Base-by-base conservation (phyloP, 2,797 vertebrate species). In the Pangasius djambal region DNA sequence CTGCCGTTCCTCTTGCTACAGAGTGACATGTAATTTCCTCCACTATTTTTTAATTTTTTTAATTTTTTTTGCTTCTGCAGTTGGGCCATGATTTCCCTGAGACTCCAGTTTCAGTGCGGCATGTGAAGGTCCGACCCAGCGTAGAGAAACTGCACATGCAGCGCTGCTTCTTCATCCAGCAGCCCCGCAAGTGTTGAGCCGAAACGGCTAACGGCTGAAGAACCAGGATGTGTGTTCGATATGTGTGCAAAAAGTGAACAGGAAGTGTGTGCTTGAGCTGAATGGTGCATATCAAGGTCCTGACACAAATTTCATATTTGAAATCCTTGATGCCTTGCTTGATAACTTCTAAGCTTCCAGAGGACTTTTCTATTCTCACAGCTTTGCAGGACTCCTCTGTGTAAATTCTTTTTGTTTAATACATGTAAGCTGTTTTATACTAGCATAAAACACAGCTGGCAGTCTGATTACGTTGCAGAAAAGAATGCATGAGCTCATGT, bases 101-200 rank as follows among this genome's bases (percentile, higher is more conserved):
- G 95, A 96, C 95, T 28, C 95, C 96, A 0, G 96, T 96, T 77
- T 97, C 97, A 15, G 96, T 95, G 90, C 95, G 97, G 90, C 97
- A 98, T 94, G 95, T 97, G 92, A 97, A 96, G 92, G 94, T 97
- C 72, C 94, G 94, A 65, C 98, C 98, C 6, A 94, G 97, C 0
- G 72, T 97, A 94, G 97, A 98, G 94, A 99, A 98, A 94, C 88
- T 93, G 2, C 93, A 96, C 87, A 92, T 92, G 2, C 95, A 94
- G 25, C 97, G 96, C 91, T 94, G 94, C 89, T 96, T 96, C 92
- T 93, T 95, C 94, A 98, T 99, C 94, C 98, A 99, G 88, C 98
- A 99, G 94, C 98, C 98, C 7, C 96, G 97, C 90, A 98, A 98
- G 95, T 97, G 92, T 93, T 98, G 96, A 97, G 91, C 67, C 22